Evolutionary conservation across 1,140 invertebrate species (phyloP).

Genomic region (Microplitis mediator): DNA sequence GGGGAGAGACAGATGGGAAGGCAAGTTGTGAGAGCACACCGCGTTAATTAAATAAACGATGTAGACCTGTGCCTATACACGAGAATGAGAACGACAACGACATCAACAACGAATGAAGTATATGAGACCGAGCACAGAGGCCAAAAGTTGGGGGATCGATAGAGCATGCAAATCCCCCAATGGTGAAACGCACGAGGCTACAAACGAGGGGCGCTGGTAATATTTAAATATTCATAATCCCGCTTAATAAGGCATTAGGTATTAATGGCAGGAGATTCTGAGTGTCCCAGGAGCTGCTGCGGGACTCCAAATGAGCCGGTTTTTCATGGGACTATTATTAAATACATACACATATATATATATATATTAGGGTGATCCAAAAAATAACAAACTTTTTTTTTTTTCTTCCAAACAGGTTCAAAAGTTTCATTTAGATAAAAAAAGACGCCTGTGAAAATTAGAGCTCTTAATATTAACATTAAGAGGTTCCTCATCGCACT

Average conservation of each 20-base stretch:
- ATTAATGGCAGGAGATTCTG: slow-evolving; percentile 31
- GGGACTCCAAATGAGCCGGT: not conserved
- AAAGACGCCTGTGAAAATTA: too few relatives aligned
- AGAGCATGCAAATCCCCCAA: slow-evolving; percentile 32
- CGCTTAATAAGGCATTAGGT: slow-evolving; percentile 37
- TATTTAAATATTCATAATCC: slow-evolving; percentile 39
- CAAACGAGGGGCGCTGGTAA: slow-evolving; percentile 14
- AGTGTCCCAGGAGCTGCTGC: slow-evolving; percentile 8
- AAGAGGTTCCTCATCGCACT: too few relatives aligned
- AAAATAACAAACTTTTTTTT: too few relatives aligned
- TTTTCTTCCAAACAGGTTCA: too few relatives aligned
- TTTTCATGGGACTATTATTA: not conserved
- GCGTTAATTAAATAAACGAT: slow-evolving; percentile 28
- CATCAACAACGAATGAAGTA: too few relatives aligned
- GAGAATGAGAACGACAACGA: not conserved
- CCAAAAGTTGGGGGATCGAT: slow-evolving; percentile 26
- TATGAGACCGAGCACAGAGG: not conserved
- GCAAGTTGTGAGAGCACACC: not conserved
- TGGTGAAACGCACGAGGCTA: slow-evolving; percentile 11
- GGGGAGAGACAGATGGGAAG: slow-evolving; percentile 19
- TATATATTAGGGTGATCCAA: too few relatives aligned
- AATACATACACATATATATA: not conserved
- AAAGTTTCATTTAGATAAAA: too few relatives aligned
- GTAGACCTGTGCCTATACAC: not conserved
- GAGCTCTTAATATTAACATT: too few relatives aligned